phyloP scores from a whole-genome alignment of 2,888 invertebrate species.

The Melanostoma scalare region DNA sequence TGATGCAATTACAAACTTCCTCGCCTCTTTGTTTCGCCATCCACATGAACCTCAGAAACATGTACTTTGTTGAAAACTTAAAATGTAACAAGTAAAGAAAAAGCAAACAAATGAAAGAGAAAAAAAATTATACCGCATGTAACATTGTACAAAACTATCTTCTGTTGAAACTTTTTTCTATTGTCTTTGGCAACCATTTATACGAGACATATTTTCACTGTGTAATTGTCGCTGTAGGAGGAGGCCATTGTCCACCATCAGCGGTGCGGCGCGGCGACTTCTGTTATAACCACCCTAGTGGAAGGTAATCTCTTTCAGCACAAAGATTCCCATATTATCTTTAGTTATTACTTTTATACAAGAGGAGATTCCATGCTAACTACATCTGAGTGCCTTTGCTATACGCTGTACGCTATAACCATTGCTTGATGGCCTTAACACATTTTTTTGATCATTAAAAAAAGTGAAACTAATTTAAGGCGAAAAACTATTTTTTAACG shows the following conservation, averaged over 20 bases:
- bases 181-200: conserved; percentile 59
- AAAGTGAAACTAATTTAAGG: conserved; percentile 65
- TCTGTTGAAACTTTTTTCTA: conserved; percentile 53
- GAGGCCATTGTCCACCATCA: conserved; percentile 55
- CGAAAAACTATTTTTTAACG: conserved; percentile 64
- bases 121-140: conserved; percentile 15
- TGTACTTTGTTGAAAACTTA: conserved; percentile 42
- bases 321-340: conserved; percentile 46
- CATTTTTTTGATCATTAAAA: conserved; percentile 52
- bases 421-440: conserved; percentile 29
- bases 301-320: conserved; percentile 40
- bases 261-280: not conserved
- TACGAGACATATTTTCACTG: conserved; percentile 41
- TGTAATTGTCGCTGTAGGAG: conserved; percentile 52
- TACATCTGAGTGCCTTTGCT: not conserved
- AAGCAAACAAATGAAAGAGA: not conserved
- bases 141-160: conserved; percentile 25
- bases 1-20: conserved; percentile 16
- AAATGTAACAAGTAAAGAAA: conserved; percentile 22
- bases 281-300: not conserved
- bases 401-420: conserved; percentile 25
- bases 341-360: conserved; percentile 10
- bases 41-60: conserved; percentile 46
- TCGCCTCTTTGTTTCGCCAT: not conserved
- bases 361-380: conserved; percentile 12